phyloP scores from a whole-genome alignment of 1,140 invertebrate genomes.

The Drosophila micromelanica region DNA sequence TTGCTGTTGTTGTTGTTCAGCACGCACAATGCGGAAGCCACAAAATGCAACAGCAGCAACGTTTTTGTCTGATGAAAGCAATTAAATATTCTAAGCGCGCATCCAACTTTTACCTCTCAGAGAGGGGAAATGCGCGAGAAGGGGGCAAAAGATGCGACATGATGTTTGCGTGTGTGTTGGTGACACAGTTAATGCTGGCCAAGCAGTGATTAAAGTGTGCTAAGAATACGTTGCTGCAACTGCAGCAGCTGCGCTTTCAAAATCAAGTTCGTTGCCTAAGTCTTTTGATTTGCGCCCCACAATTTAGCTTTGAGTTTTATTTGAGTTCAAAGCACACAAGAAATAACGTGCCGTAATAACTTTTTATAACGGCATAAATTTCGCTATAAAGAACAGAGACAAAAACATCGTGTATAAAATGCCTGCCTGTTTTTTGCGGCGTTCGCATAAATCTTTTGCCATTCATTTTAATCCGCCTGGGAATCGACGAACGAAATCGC shows the following conservation, averaged over 20 bases:
- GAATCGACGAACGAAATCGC: conserved; percentile 51
- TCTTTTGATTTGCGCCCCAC: conserved; percentile 55
- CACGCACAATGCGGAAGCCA: conserved; percentile 75
- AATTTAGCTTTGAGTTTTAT: not conserved
- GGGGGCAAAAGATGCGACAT: not conserved
- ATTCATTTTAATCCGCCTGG: conserved; percentile 75
- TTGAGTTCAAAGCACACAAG: conserved; percentile 11
- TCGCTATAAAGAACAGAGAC: conserved; percentile 46
- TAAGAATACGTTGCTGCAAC: conserved; percentile 9
- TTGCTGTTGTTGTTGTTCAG: conserved; percentile 27
- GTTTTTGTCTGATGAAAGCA: conserved; percentile 57
- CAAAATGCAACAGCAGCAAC: conserved; percentile 54
- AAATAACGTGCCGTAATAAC: conserved; percentile 54
- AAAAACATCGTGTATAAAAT: conserved; percentile 44
- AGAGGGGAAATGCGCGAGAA: conserved; percentile 10
- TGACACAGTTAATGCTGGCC: conserved; percentile 35
- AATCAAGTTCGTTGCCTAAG: conserved; percentile 74
- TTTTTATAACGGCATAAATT: conserved; percentile 75
- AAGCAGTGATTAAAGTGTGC: conserved; percentile 14
- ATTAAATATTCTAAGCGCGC: conserved; percentile 80
- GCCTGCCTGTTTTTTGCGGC: conserved; percentile 31
- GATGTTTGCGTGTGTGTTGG: conserved; percentile 12
- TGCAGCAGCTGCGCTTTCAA: conserved; percentile 4
- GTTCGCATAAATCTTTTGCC: conserved; percentile 72
- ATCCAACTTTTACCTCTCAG: conserved; percentile 63